Conservation (phyloP, 1,140 invertebrate genomes). For the Holotrichia oblita region DNA sequence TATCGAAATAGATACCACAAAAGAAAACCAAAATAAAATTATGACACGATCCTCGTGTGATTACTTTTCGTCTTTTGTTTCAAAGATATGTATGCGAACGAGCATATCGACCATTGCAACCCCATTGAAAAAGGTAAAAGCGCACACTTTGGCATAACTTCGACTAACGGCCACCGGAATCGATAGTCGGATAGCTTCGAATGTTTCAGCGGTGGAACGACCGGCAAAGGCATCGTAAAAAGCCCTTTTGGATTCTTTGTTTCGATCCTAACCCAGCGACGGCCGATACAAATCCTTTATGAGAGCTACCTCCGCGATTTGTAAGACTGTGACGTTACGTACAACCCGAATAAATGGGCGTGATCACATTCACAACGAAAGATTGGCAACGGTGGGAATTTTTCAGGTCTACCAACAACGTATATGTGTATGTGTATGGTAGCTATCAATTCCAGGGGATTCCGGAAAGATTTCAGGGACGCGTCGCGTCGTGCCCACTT, state of each 20-base stretch:
- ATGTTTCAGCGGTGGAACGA: constrained; percentile 50
- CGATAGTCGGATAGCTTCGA: constrained; percentile 51
- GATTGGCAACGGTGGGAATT: neutral
- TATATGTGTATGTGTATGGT: constrained; percentile 2
- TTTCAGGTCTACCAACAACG: constrained; percentile 27
- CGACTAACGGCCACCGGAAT: constrained; percentile 41
- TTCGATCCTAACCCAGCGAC: constrained; percentile 47
- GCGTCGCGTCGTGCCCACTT: constrained; percentile 33
- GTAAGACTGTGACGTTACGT: constrained; percentile 21
- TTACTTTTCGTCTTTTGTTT: neutral
- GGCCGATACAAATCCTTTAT: constrained; percentile 53
- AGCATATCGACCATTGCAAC: neutral
- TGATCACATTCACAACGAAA: neutral
- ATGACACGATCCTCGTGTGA: neutral
- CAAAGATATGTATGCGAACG: neutral
- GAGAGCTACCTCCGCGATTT: constrained; percentile 33
- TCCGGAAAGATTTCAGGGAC: too few relatives aligned
- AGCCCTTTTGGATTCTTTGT: constrained; percentile 48
- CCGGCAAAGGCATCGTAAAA: constrained; percentile 51
- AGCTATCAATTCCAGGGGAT: constrained; percentile 22
- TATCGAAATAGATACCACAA: too few relatives aligned
- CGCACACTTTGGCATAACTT: constrained; percentile 25
- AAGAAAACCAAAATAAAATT: neutral
- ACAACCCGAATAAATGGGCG: neutral
- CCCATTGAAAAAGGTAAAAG: constrained; percentile 17